Evolutionary conservation across 1,140 invertebrate genomes (phyloP).

Genomic region (Bemisia tabaci): DNA sequence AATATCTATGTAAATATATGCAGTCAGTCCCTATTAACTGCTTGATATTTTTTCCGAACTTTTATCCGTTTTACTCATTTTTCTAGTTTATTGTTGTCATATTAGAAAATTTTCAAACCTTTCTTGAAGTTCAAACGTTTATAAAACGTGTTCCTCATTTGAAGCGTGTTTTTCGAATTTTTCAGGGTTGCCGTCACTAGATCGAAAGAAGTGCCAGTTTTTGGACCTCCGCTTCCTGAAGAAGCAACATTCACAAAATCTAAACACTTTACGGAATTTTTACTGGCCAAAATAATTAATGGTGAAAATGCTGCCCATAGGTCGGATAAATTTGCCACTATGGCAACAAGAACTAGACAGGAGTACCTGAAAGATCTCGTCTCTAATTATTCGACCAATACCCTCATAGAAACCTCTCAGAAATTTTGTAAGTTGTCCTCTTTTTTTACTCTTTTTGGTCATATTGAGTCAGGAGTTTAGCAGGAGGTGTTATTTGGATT

Average conservation of each 20-base stretch:
- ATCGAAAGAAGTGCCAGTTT: constrained; percentile 89
- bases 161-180: too few species aligned
- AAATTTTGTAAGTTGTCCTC: constrained; percentile 74
- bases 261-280: constrained; percentile 81
- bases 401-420: constrained; percentile 67
- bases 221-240: constrained; percentile 82
- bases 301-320: constrained; percentile 93
- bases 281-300: constrained; percentile 91
- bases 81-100: too few species aligned
- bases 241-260: constrained; percentile 74
- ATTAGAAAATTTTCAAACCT: too few species aligned
- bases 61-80: too few species aligned
- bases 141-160: too few species aligned
- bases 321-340: constrained; percentile 92
- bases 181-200: constrained; percentile 75
- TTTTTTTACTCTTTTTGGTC: constrained; percentile 3
- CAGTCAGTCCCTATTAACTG: too few species aligned
- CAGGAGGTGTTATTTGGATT: too few species aligned
- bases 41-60: too few species aligned
- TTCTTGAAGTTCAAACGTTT: too few species aligned
- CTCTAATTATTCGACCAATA: constrained; percentile 67
- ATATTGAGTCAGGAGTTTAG: too few species aligned
- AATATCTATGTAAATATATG: background rate
- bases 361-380: constrained; percentile 90
- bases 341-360: constrained; percentile 89